Percentiles rank a stretch among this genome's conserved stretches.
Evolutionary conservation across 2,113 vertebrate genomes (phyloP).

Genomic region (Platichthys flesus): DNA sequence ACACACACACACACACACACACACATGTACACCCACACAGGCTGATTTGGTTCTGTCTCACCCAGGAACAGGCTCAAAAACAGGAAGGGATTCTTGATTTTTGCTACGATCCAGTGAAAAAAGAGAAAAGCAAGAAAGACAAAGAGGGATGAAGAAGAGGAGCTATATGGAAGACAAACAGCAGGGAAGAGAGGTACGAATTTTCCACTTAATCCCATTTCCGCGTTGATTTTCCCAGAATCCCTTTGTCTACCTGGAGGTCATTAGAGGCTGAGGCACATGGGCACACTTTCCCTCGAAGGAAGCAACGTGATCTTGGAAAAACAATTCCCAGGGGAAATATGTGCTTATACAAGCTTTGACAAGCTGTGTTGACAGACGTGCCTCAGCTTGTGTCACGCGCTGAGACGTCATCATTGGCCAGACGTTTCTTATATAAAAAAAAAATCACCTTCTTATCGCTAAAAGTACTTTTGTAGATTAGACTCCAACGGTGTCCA

Average conservation of each 20-base stretch:
- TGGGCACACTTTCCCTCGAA: neutral
- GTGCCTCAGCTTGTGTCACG: constrained; percentile 20
- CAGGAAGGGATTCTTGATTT: neutral
- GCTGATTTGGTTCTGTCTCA: constrained; percentile 8
- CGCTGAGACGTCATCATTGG: neutral
- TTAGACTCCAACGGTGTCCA: neutral
- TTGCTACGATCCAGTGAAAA: too few relatives aligned
- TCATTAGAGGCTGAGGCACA: constrained; percentile 6
- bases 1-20: neutral
- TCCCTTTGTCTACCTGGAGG: neutral
- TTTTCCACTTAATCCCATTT: neutral
- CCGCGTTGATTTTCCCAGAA: constrained; percentile 17
- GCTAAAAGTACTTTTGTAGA: neutral
- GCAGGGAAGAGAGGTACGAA: too few relatives aligned
- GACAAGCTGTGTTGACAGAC: constrained; percentile 21
- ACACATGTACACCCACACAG: neutral
- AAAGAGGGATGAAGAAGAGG: neutral
- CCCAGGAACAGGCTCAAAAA: constrained; percentile 6
- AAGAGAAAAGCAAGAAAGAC: neutral
- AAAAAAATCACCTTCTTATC: neutral
- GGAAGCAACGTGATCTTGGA: neutral
- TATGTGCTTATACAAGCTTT: constrained; percentile 5
- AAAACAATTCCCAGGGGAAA: constrained; percentile 1
- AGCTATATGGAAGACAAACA: neutral
- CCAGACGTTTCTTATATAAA: neutral